Evolutionary conservation across 2,888 invertebrate genomes (phyloP).

Genomic region (Xiphydria camelus): DNA sequence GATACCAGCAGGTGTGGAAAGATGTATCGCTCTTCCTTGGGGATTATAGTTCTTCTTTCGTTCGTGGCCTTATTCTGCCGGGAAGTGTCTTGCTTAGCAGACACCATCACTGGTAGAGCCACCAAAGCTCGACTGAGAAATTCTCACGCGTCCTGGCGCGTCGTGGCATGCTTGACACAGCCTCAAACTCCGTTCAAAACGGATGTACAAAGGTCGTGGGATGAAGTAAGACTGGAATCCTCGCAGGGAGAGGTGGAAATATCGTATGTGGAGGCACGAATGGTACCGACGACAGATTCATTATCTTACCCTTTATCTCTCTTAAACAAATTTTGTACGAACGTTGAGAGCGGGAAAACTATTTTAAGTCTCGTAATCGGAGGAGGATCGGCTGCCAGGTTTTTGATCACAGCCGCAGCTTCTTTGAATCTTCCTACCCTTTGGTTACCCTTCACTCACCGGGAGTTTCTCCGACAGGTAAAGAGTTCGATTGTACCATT

Average conservation of each 20-base stretch:
- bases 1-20: conserved; percentile 25
- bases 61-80: conserved; percentile 32
- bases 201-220: conserved; percentile 53
- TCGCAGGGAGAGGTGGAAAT: conserved; percentile 49
- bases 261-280: conserved; percentile 47
- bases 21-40: conserved; percentile 40
- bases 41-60: conserved; percentile 36
- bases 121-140: conserved; percentile 34
- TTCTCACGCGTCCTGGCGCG: conserved; percentile 42
- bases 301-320: conserved; percentile 44
- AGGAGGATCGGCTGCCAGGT: conserved; percentile 51
- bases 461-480: conserved; percentile 53
- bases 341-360: conserved; percentile 48
- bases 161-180: conserved; percentile 50
- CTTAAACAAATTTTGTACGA: conserved; percentile 50
- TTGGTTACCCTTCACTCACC: conserved; percentile 53
- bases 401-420: conserved; percentile 50
- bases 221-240: conserved; percentile 48
- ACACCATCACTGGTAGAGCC: conserved; percentile 38
- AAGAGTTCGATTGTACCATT: conserved; percentile 8
- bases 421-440: conserved; percentile 50
- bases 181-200: conserved; percentile 41
- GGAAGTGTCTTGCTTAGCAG: conserved; percentile 31
- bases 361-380: conserved; percentile 49
- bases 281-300: conserved; percentile 38